phyloP scores from a whole-genome alignment of 2,797 vertebrate genomes.

The Naso thynnoides region DNA sequence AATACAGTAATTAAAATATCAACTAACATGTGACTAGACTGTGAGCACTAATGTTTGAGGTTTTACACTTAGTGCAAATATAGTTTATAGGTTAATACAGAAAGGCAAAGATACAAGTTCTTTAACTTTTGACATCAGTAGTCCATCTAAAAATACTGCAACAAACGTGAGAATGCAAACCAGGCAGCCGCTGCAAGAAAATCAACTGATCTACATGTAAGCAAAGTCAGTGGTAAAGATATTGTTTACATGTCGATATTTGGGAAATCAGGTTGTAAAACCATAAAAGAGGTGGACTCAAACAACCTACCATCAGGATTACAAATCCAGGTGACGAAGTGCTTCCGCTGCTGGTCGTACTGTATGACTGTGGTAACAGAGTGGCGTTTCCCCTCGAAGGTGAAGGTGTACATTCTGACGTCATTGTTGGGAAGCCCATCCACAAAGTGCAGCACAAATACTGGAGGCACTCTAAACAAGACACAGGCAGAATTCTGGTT shows the following conservation, averaged over 20 bases:
- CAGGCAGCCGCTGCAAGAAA: not conserved
- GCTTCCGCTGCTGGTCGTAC: conserved; percentile 84
- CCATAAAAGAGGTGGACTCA: not conserved
- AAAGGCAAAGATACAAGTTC: not conserved
- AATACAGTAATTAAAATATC: conserved; percentile 1
- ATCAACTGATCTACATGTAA: not conserved
- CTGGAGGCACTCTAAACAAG: conserved; percentile 81
- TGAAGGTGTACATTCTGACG: conserved; percentile 86
- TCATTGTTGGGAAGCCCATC: conserved; percentile 90
- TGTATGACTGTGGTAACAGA: conserved; percentile 88
- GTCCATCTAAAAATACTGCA: not conserved
- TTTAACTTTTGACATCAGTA: not conserved
- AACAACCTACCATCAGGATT: conserved; percentile 86
- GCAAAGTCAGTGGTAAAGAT: not conserved
- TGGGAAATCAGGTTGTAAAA: not conserved
- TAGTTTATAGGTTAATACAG: not conserved
- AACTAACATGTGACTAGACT: conserved; percentile 13
- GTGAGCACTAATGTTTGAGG: not conserved
- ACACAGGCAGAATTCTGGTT: not conserved
- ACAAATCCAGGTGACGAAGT: conserved; percentile 92
- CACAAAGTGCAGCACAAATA: conserved; percentile 92
- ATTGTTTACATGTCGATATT: too few species aligned
- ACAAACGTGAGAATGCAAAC: not conserved
- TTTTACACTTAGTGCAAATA: not conserved
- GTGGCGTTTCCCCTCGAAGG: conserved; percentile 83